Evolutionary conservation across 1,140 invertebrate genomes (phyloP).

Genomic region (Anoplophora glabripennis): DNA sequence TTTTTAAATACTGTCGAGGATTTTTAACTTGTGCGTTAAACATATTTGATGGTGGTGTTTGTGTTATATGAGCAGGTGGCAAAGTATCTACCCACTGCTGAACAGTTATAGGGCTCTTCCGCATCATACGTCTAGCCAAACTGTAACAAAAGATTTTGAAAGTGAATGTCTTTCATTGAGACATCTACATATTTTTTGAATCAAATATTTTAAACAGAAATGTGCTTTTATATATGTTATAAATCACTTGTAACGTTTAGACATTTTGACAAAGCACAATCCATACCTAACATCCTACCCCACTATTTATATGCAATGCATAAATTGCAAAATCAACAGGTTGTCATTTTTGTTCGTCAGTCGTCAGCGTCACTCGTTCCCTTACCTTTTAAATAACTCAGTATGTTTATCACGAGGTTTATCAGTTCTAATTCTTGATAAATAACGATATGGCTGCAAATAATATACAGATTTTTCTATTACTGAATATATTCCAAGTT

Average conservation of each 20-base stretch:
- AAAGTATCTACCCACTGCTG: slow-evolving; percentile 31
- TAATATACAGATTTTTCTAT: no score
- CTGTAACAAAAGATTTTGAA: neutral
- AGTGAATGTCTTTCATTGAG: no score
- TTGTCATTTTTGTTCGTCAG: slow-evolving; percentile 1
- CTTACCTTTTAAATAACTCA: no score
- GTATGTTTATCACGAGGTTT: no score
- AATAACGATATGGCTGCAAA: no score
- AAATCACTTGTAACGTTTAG: neutral
- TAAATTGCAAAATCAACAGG: slow-evolving; percentile 14
- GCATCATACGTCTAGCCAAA: slow-evolving; percentile 16
- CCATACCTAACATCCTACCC: slow-evolving; percentile 11
- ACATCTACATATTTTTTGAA: neutral
- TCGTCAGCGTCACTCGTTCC: no score
- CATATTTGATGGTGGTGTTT: neutral
- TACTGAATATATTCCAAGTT: neutral
- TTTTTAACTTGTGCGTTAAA: neutral
- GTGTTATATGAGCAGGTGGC: neutral
- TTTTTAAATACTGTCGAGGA: slow-evolving; percentile 39
- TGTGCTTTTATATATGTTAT: neutral
- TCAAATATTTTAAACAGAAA: no score
- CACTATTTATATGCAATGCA: neutral
- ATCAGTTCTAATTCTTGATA: no score
- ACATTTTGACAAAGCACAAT: slow-evolving; percentile 1
- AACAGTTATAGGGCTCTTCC: slow-evolving; percentile 26